A percentile compares a stretch with the other conserved stretches of the same genome.
These are phyloP conservation scores for Cephus nigrinus DNA, from an alignment of 2,888 invertebrate genomes.

Conservation along the genomic window DNA sequence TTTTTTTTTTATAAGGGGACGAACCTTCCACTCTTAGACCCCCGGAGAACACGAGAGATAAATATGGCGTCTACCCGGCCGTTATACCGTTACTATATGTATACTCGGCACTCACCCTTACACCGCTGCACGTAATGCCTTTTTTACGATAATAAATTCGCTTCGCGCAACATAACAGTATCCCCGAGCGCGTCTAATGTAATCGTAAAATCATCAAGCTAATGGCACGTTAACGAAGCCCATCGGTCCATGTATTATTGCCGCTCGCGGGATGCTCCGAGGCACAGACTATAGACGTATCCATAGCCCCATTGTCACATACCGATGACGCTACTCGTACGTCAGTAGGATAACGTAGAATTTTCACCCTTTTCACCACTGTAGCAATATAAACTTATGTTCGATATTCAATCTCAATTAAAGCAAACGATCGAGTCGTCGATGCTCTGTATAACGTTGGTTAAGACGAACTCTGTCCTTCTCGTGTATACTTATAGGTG, in stretches of 20 bases:
- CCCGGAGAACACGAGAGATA: background rate
- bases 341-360: background rate
- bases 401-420: background rate
- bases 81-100: slow-evolving; percentile 12
- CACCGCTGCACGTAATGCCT: slow-evolving; percentile 26
- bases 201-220: slow-evolving; percentile 43
- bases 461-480: background rate
- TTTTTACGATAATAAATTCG: slow-evolving; percentile 29
- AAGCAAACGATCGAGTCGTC: background rate
- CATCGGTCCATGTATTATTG: slow-evolving; percentile 12
- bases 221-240: slow-evolving; percentile 41
- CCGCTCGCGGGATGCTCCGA: background rate
- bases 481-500: background rate
- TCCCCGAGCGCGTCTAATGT: slow-evolving; percentile 38
- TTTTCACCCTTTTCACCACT: background rate
- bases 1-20: too few species aligned
- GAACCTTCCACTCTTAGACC: background rate
- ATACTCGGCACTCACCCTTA: background rate
- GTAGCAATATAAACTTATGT: background rate
- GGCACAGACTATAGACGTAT: background rate
- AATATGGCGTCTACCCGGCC: background rate
- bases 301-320: background rate
- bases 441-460: background rate
- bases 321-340: background rate
- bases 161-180: slow-evolving; percentile 30